Percentiles rank a stretch among this genome's conserved stretches.
Evolutionary conservation across 1,140 invertebrate species (phyloP).

Genomic region (Drosophila mauritiana): DNA sequence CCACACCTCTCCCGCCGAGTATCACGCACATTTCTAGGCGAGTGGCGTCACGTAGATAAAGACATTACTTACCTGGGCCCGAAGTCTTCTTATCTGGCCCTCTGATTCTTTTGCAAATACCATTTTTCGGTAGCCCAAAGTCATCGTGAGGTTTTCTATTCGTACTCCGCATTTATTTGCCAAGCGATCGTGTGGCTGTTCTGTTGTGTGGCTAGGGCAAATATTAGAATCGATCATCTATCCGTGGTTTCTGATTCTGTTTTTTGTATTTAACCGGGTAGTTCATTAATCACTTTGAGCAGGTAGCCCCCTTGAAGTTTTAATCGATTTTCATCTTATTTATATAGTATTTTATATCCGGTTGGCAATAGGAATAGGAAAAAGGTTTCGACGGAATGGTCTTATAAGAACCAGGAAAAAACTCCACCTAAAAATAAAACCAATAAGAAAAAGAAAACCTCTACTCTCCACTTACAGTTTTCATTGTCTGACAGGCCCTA

Average conservation of each 20-base stretch:
- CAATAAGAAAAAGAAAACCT: constrained; percentile 17
- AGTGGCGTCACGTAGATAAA: constrained; percentile 36
- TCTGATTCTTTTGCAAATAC: constrained; percentile 42
- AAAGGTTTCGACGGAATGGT: not conserved
- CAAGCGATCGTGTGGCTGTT: constrained; percentile 32
- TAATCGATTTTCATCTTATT: constrained; percentile 24
- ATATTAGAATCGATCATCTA: constrained; percentile 50
- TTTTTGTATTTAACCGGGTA: constrained; percentile 2
- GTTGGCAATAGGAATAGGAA: constrained; percentile 29
- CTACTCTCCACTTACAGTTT: not conserved
- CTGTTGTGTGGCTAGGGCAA: constrained; percentile 25
- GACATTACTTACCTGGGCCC: constrained; percentile 34
- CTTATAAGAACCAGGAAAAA: constrained; percentile 5
- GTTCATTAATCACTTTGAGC: constrained; percentile 47
- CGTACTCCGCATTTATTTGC: constrained; percentile 35
- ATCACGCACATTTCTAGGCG: constrained; percentile 14
- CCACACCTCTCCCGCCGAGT: constrained; percentile 23
- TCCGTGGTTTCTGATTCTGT: constrained; percentile 25
- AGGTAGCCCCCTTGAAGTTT: constrained; percentile 27
- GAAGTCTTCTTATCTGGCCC: constrained; percentile 26
- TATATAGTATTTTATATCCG: constrained; percentile 46
- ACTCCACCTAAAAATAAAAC: not conserved
- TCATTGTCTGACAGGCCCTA: not conserved
- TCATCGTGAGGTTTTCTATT: constrained; percentile 37
- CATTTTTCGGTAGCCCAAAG: constrained; percentile 46